Evolutionary conservation across 1,140 invertebrate species (phyloP).

Genomic region (Acyrthosiphon pisum): DNA sequence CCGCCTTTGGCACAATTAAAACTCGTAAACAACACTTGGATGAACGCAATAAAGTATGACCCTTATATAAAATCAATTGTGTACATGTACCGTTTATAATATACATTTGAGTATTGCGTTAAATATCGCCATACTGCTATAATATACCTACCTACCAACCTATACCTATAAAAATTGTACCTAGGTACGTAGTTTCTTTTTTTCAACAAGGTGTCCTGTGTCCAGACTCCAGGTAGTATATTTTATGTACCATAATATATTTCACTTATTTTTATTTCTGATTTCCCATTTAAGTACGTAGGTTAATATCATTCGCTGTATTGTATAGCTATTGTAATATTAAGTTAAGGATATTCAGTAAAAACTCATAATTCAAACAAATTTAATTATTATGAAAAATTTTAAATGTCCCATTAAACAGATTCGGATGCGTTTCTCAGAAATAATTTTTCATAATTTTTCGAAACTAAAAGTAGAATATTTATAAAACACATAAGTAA

Average conservation of each 20-base stretch:
- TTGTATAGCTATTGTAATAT: not conserved
- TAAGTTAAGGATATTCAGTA: not conserved
- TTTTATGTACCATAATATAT: too few relatives aligned
- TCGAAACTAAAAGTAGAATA: not conserved
- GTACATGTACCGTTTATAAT: not conserved
- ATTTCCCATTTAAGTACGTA: not conserved
- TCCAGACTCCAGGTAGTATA: too few relatives aligned
- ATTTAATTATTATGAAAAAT: not conserved
- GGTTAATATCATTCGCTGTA: not conserved
- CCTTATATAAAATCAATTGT: conserved; percentile 10
- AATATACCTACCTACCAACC: too few relatives aligned
- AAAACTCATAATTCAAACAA: not conserved
- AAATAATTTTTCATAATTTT: not conserved
- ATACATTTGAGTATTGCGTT: not conserved
- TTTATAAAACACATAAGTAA: not conserved
- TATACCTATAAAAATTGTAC: not conserved
- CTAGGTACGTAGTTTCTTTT: not conserved
- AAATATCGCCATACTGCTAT: not conserved
- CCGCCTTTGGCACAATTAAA: conserved; percentile 32
- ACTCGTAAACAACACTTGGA: conserved; percentile 6
- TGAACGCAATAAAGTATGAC: not conserved
- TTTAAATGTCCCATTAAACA: not conserved
- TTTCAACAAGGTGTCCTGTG: not conserved
- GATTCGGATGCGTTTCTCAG: not conserved
- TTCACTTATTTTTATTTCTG: not conserved